Evolutionary conservation across 2,888 invertebrate species (phyloP), one percentile per base, ranked within the genome.

Genomic region (Maniola hyperantus): DNA sequence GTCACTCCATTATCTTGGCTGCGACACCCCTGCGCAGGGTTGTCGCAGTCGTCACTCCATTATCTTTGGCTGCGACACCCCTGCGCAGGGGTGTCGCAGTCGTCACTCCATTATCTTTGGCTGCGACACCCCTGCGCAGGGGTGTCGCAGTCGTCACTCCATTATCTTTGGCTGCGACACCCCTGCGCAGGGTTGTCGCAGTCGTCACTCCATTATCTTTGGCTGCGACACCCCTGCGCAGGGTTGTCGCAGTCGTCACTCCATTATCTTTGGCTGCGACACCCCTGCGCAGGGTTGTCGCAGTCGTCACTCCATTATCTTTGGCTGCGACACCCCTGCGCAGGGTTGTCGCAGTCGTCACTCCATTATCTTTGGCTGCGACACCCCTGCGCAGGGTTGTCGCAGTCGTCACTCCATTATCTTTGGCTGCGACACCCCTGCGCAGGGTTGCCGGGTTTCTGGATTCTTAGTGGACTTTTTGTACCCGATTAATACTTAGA

Each of bases 91-190:
- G 48, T 48, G 18, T 48, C 48, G 18, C 10, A 48, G 46, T 18
- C 48, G 48, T 48, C 18, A 48, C 18, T 48, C 48, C 48, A 42
- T 42, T 42, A 42, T 42, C 42, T 42, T 42, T 13, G 42, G 42
- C 26, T 26, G 26, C 26, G 26, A 26, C 26, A 26, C 42, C n/a
- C n/a, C n/a, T n/a, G n/a, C n/a, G 48, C 48, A 18, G 18, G 48
- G 48, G 48, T 48, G 18, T 48, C 48, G 18, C 10, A 48, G 46
- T 18, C 48, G 48, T 48, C 18, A 48, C 18, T 48, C 48, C 48
- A 42, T 42, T 42, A 42, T 42, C 42, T 42, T 42, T 13, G 42
- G 42, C 26, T 26, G 26, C 26, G 26, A 26, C 26, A 26, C 42
- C n/a, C n/a, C n/a, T n/a, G n/a, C n/a, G 48, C 48, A 18, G 18